Base-by-base conservation (phyloP, 2,797 vertebrate genomes). In the Amblyraja radiata region DNA sequence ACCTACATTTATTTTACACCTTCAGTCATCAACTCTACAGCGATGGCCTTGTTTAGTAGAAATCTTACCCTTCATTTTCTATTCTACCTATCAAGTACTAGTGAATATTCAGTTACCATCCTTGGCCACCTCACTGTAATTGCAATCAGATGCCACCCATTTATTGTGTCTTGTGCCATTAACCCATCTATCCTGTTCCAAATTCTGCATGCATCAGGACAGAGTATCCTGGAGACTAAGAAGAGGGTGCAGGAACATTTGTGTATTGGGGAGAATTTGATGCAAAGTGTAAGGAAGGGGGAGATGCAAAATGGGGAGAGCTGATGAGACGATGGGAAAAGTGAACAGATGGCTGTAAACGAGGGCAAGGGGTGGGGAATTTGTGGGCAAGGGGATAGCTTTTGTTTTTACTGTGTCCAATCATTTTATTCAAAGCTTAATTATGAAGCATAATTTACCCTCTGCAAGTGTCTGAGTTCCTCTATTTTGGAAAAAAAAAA, bases 301-400 rank as follows among this genome's bases (percentile, higher is more conserved):
- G 28, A 13, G 81, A 16, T 13, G 25, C 11, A 28, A n/a, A 81
- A 18, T 21, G 79, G 10, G 14, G 61, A 23, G 54, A 10, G 11
- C 1, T 36, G 79, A 39, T 7, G 13, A 58, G 13, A 11, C 21
- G 9, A 23, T 21, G 7, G 46, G 46, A 58, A 32, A 13, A 28
- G 83, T n/a, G 81, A 54, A 73, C 78, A 81, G 16, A 93, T 79
- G 93, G 74, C 93, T 93, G 81, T 90, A 71, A 93, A 46, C 8
- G 94, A 93, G 93, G 71, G 90, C 16, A 23, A 28, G 39, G 18
- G 18, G 39, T 39, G 9, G 78, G 1, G 13, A 46, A 7, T 8
- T 80, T 32, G 11, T 36, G n/a, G 77, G 77, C 78, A 80, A 46
- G 16, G 14, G 7, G 13, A 46, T 46, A 54, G 13, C 21, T 80